Evolutionary conservation across 92 coral and sea anemone genomes (phyloP), one percentile per base, ranked within the genome.

Genomic region (Umimayanthus kanabou): DNA sequence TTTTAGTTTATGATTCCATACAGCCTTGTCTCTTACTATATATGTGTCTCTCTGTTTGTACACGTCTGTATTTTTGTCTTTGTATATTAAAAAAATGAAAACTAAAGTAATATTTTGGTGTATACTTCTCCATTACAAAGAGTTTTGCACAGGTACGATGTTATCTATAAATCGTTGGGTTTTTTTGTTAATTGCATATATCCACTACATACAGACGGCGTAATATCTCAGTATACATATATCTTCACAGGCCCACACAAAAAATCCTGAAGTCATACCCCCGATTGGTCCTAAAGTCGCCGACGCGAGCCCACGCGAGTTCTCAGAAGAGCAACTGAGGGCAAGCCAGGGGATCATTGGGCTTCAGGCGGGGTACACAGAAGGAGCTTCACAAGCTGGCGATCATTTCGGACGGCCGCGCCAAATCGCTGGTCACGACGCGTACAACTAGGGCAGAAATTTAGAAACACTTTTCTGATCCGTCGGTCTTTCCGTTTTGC

Each of bases 231-330:
- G 5, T 45, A 47, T 76, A 50, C 79, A 20, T 79, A 2, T 33
- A 33, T 33, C 37, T 33, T 33, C 37, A 33, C 43, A 79, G 85
- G 85, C 58, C n/a, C 76, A 47, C 58, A 55, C 77, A 16, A 74
- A 64, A 71, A 64, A 42, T n/a, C 45, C 84, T 69, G 66, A 69
- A 61, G 64, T 47, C 80, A 73, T 77, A 3, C 84, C 85, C 5
- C 85, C 50, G 16, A 67, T 80, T 65, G 92, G 85, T 79, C 85
- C 66, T 10, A 58, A 82, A 81, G 76, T 89, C 75, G 82, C 88
- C 58, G 73, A 57, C 28, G 88, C 86, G 16, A 84, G 82, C 73
- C 84, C 89, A 10, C 66, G 74, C 50, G 81, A 72, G 45, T 73
- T 75, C 72, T 29, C 53, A 0, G 81, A 58, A 29, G 88, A 77